A percentile compares a stretch with the other conserved stretches of the same genome.
Conservation (phyloP, 2,888 invertebrate genomes). For the Macaria notata region DNA sequence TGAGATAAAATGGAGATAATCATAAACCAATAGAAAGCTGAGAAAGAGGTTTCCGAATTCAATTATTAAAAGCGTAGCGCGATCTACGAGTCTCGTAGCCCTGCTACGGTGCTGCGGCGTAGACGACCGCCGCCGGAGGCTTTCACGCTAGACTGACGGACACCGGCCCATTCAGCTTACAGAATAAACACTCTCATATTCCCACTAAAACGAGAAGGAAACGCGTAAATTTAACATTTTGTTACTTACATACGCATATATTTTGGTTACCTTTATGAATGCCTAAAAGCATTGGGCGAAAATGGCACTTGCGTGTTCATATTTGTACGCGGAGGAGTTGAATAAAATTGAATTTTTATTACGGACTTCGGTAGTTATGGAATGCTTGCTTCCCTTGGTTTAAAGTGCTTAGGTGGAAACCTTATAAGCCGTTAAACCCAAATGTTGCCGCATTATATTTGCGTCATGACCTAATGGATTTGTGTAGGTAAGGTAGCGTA, state of each 20-base stretch:
- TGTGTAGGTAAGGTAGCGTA: constrained; percentile 23
- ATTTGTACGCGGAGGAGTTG: constrained; percentile 12
- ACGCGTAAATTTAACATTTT: constrained; percentile 44
- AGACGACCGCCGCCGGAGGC: constrained; percentile 55
- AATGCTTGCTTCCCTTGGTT: constrained; percentile 24
- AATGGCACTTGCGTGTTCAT: constrained; percentile 12
- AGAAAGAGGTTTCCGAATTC: constrained; percentile 35
- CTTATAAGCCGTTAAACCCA: constrained; percentile 35
- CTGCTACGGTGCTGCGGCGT: constrained; percentile 47
- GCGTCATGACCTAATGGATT: constrained; percentile 35
- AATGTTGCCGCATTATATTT: constrained; percentile 34
- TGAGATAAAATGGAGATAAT: no score
- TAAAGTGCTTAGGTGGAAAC: constrained; percentile 34
- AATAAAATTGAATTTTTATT: constrained; percentile 35
- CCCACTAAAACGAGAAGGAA: constrained; percentile 32
- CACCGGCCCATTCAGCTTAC: constrained; percentile 15
- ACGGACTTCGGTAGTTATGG: constrained; percentile 7
- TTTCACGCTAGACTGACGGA: constrained; percentile 55
- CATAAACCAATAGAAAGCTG: no score
- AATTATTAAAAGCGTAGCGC: constrained; percentile 37
- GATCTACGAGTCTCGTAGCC: constrained; percentile 31
- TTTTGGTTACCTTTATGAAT: constrained; percentile 35
- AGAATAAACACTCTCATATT: constrained; percentile 27
- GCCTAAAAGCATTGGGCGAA: constrained; percentile 33
- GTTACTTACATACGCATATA: constrained; percentile 35